Evolutionary conservation across 2,113 vertebrate species (phyloP), one percentile per base, ranked within the genome.

Genomic region (Xenopus laevis): DNA sequence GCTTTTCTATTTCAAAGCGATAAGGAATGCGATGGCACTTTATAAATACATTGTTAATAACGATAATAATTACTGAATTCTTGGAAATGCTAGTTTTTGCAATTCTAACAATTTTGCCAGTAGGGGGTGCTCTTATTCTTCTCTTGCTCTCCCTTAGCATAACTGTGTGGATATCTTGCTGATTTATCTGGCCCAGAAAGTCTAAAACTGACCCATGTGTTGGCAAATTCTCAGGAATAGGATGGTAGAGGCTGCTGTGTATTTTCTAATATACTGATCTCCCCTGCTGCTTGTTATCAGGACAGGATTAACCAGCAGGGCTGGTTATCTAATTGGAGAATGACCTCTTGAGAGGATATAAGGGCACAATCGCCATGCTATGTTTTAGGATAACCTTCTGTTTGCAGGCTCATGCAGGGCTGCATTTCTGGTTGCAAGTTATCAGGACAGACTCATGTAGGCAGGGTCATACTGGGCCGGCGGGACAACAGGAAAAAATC

Each of bases 81-180:
- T 15, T 50, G 40, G 17, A 55, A 55, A n/a, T n/a, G 53, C 4
- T 55, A 55, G 16, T 4, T 8, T 23, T 23, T 21, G 15, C 1
- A 2, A 23, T 23, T 3, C 8, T 17, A 20, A 3, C 16, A 17
- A 0, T 50, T n/a, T 63, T 53, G 13, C 66, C 73, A 76, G 73
- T 69, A 69, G 73, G 62, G 73, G 73, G 66, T 13, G 46, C 73
- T 69, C 16, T 63, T 50, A 53, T 63, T 53, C 73, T 45, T 52
- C 13, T 16, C 1, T 76, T 27, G 23, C 2, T 1, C 23, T 27
- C 4, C 23, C 17, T 55, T n/a, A 60, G 20, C 2, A 60, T 23
- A 60, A 18, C 13, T 60, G 6, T 9, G 10, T 23, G 10, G 17
- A 55, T 55, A 17, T 55, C 53, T n/a, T 55, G 17, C 17, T 55